These are phyloP conservation scores for Protonibea diacanthus DNA, from an alignment of 2,797 vertebrate genomes.

Conservation along the genomic window DNA sequence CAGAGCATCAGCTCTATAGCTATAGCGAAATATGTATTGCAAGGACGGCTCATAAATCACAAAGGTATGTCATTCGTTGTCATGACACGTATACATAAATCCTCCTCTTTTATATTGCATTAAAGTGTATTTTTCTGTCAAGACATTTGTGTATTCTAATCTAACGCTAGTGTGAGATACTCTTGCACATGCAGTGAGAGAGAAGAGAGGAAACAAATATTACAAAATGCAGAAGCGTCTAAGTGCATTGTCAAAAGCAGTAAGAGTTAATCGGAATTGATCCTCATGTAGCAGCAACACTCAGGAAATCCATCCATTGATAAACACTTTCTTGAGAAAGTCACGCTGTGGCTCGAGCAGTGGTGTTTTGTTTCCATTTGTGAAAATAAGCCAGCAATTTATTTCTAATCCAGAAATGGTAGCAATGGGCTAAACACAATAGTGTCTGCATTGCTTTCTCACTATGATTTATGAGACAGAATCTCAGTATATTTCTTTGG, in stretches of 20 bases:
- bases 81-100: slow-evolving; percentile 65
- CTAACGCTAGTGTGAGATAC: slow-evolving; percentile 38
- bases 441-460: slow-evolving; percentile 78
- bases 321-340: slow-evolving; percentile 80
- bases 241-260: slow-evolving; percentile 81
- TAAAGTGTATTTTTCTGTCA: slow-evolving; percentile 61
- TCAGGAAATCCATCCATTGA: slow-evolving; percentile 86
- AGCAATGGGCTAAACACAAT: slow-evolving; percentile 81
- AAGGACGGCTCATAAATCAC: slow-evolving; percentile 66
- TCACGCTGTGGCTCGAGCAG: slow-evolving; percentile 69
- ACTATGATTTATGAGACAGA: slow-evolving; percentile 87
- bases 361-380: slow-evolving; percentile 85
- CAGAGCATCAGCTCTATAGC: slow-evolving; percentile 32
- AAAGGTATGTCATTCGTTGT: slow-evolving; percentile 60
- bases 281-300: slow-evolving; percentile 77
- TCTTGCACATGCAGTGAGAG: slow-evolving; percentile 37
- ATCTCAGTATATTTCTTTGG: slow-evolving; percentile 87
- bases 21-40: slow-evolving; percentile 54
- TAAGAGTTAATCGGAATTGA: slow-evolving; percentile 84
- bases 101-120: slow-evolving; percentile 63
- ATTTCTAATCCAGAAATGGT: slow-evolving; percentile 86
- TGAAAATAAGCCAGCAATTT: slow-evolving; percentile 87
- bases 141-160: slow-evolving; percentile 60
- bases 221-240: slow-evolving; percentile 67
- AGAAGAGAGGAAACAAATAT: slow-evolving; percentile 76